Conservation (phyloP, 2,888 invertebrate species). For the Catonia carolina region DNA sequence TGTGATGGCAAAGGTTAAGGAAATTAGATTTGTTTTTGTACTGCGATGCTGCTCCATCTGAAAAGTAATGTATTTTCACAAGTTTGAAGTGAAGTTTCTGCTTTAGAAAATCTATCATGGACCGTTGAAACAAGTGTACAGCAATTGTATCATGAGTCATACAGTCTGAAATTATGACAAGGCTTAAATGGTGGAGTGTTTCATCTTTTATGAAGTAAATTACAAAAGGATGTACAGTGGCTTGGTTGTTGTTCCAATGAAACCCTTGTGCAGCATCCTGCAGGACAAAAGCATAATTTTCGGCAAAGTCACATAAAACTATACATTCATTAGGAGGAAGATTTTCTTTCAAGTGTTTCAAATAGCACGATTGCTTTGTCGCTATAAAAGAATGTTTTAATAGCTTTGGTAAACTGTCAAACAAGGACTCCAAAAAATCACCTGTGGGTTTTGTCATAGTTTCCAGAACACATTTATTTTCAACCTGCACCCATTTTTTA, state of each 20-base stretch:
- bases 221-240: slow-evolving; percentile 13
- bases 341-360: slow-evolving; percentile 8
- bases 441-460: neutral
- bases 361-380: neutral
- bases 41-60: slow-evolving; percentile 34
- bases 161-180: slow-evolving; percentile 2
- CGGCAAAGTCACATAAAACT: slow-evolving; percentile 14
- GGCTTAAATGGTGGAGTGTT: neutral
- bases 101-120: neutral
- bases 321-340: neutral
- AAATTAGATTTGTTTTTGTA: slow-evolving; percentile 35
- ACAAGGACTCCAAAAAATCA: slow-evolving; percentile 1
- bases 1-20: slow-evolving; percentile 32
- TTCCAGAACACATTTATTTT: too few species aligned
- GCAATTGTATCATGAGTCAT: slow-evolving; percentile 10
- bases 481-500: too few species aligned
- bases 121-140: slow-evolving; percentile 5
- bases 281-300: slow-evolving; percentile 18
- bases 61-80: slow-evolving; percentile 23
- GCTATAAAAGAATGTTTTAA: slow-evolving; percentile 9
- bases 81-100: neutral
- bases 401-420: neutral
- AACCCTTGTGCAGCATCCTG: slow-evolving; percentile 20
- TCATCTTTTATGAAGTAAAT: neutral
- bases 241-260: slow-evolving; percentile 7